Conservation (phyloP, 2,797 vertebrate species). For the Cygnus olor region DNA sequence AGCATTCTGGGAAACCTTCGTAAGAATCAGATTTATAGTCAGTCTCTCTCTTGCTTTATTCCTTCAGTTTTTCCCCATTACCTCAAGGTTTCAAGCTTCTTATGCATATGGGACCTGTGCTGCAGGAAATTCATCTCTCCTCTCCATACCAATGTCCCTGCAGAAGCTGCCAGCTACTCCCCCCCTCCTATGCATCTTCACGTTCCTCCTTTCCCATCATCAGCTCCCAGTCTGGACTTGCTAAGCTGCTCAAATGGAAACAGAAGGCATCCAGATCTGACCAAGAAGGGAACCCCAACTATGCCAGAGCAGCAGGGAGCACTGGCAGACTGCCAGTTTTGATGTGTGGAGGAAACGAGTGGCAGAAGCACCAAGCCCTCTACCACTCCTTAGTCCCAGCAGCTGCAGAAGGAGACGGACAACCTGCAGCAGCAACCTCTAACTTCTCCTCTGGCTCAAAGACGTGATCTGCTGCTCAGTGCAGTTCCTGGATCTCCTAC, state of each 20-base stretch:
- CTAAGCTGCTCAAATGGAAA: not conserved
- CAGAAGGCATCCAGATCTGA: not conserved
- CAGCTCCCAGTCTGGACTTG: not conserved
- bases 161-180: not conserved
- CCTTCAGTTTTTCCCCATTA: not conserved
- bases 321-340: not conserved
- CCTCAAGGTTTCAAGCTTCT: not conserved
- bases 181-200: not conserved
- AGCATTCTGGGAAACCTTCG: not conserved
- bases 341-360: not conserved
- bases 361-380: not conserved
- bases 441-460: not conserved
- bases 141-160: not conserved
- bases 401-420: not conserved
- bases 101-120: fast-evolving
- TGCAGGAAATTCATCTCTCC: not conserved
- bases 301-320: not conserved
- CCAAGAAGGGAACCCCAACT: not conserved
- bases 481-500: not conserved
- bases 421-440: not conserved
- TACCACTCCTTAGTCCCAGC: not conserved
- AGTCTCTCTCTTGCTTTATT: not conserved
- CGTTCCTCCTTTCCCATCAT: not conserved
- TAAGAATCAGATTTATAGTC: not conserved
- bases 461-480: not conserved